Evolutionary conservation across 2,113 vertebrate genomes (phyloP).

Genomic region (Capreolus pygargus): DNA sequence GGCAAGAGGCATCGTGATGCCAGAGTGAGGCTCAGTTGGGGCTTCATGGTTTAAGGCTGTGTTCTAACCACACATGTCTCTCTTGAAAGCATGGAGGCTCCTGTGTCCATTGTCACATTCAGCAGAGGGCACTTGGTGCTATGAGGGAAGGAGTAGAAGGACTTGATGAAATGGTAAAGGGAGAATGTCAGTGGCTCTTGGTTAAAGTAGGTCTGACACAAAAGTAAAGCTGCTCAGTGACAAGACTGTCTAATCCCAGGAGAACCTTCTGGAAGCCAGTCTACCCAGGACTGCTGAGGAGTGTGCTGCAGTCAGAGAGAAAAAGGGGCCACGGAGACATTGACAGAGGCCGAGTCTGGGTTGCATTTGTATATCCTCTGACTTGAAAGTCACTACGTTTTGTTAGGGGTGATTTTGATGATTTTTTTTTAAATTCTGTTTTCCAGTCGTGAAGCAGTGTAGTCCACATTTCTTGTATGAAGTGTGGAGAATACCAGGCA

Average conservation of each 20-base stretch:
- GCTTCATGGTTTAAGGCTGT: background rate
- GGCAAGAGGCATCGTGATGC: fast-evolving
- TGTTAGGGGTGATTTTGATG: background rate
- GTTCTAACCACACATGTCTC: background rate
- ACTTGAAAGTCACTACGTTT: background rate
- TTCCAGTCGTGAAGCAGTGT: background rate
- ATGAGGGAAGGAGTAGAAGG: background rate
- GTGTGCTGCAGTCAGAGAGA: fast-evolving
- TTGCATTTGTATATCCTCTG: background rate
- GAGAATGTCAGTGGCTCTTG: background rate
- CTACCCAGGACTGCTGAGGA: background rate
- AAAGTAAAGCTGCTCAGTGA: background rate
- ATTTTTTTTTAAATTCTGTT: fast-evolving
- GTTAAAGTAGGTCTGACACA: background rate
- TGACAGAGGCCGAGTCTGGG: background rate
- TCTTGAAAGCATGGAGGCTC: background rate
- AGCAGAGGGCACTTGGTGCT: background rate
- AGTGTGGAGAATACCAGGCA: background rate
- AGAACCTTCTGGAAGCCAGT: background rate
- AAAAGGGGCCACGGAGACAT: background rate
- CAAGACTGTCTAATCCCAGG: background rate
- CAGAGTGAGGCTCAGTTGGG: background rate
- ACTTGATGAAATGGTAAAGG: background rate
- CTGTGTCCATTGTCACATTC: background rate
- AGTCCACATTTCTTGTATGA: background rate